Base-by-base conservation (phyloP, 1,140 invertebrate genomes). In the Ostrea edulis region DNA sequence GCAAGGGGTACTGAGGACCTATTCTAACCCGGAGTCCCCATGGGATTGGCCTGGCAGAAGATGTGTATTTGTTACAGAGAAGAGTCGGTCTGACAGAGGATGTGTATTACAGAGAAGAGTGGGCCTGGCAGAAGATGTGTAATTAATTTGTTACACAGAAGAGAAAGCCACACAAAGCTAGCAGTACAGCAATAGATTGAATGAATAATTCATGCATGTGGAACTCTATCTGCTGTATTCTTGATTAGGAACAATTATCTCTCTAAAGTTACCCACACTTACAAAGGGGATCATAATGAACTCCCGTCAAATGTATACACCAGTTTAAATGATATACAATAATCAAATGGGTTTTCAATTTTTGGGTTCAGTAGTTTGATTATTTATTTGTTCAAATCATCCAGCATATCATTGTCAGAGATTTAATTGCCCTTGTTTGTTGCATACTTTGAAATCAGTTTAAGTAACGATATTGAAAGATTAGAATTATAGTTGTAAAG, bases 251-350 rank as follows among this genome's bases (percentile, higher is more conserved):
- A 35, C 22, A 25, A 35, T 77, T 77, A 77, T 77, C 22, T 77
- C 22, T 25, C 29, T 77, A 77, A 77, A 77, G 29, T 77, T 77
- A 77, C 68, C 14, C 22, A 77, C 68, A 77, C 68, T 77, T 77
- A 77, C 29, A 77, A 77, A 77, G 29, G 8, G 9, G 68, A 29
- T 22, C 29, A 9, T 77, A 35, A 77, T 77, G 25, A 77, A 77
- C 29, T 29, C 35, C 29, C 25, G 29, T 77, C 25, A 29, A 25
- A 77, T 77, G 22, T 58, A 62, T 44, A 62, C 12, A 29, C 25
- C 22, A 77, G 68, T 14, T 25, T 77, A 25, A 71, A 77, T 62
- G 55, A 62, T 77, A n/a, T 29, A 25, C 12, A 12, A 77, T 77
- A 25, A 77, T 77, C 68, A 35, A 35, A 77, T 77, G 25, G 25